phyloP scores from a whole-genome alignment of 2,888 invertebrate species.

The Baccha elongata region DNA sequence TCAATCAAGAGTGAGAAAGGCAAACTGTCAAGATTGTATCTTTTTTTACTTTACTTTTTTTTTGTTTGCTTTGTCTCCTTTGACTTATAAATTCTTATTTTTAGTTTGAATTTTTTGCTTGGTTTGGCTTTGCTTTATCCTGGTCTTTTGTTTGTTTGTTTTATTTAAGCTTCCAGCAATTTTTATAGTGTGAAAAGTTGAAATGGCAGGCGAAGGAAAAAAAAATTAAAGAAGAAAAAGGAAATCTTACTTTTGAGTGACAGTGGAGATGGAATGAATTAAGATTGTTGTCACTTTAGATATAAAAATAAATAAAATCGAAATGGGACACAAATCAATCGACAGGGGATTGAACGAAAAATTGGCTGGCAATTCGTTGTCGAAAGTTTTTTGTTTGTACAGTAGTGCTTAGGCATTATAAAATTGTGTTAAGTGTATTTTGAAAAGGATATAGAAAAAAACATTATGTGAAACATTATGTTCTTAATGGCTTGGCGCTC shows the following conservation, averaged over 20 bases:
- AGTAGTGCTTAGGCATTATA: neutral
- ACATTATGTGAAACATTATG: too few species aligned
- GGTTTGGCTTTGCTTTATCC: conserved; percentile 2
- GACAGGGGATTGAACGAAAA: conserved; percentile 53
- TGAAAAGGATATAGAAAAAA: neutral
- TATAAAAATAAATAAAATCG: conserved; percentile 11
- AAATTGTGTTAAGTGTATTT: neutral
- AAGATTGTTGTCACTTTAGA: conserved; percentile 51
- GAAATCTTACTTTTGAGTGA: conserved; percentile 52
- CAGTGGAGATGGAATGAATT: conserved; percentile 49
- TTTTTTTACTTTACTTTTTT: conserved; percentile 22
- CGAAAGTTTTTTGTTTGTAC: conserved; percentile 19
- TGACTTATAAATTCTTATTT: conserved; percentile 35
- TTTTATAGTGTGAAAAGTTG: conserved; percentile 48
- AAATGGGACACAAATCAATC: conserved; percentile 63
- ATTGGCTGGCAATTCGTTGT: conserved; percentile 64
- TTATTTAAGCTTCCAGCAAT: conserved; percentile 37
- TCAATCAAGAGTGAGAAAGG: conserved; percentile 44
- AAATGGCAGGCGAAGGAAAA: conserved; percentile 21
- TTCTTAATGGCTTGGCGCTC: too few species aligned
- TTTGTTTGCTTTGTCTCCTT: neutral
- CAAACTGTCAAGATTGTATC: conserved; percentile 49
- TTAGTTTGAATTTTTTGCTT: neutral
- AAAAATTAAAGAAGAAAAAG: conserved; percentile 6
- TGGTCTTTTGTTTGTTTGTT: conserved; percentile 47